Percentiles rank a stretch among this genome's conserved stretches.
Evolutionary conservation across 2,113 vertebrate genomes (phyloP).

Genomic region (Myotis brandtii): DNA sequence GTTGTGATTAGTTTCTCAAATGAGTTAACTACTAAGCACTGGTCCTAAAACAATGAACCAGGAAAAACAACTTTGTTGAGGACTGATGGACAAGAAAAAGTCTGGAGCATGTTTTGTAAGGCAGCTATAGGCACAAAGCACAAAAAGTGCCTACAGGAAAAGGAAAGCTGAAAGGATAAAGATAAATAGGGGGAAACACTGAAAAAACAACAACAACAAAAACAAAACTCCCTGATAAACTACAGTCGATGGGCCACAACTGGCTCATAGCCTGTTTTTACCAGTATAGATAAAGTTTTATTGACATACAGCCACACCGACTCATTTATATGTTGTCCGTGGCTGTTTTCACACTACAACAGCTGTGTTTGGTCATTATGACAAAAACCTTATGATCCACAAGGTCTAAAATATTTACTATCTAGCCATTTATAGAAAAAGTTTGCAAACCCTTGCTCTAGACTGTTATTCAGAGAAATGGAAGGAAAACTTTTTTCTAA

Average conservation of each 20-base stretch:
- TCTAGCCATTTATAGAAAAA: background rate
- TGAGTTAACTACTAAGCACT: slow-evolving; percentile 14
- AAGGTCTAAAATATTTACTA: background rate
- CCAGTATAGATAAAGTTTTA: background rate
- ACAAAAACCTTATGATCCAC: background rate
- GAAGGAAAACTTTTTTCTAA: background rate
- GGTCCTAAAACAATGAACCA: background rate
- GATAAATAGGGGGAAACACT: background rate
- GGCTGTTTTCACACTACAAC: background rate
- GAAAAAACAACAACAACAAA: background rate
- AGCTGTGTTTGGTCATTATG: background rate
- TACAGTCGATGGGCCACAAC: background rate
- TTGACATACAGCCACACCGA: background rate
- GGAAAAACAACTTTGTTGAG: background rate
- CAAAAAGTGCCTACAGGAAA: background rate
- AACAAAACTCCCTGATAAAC: background rate
- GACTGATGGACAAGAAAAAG: background rate
- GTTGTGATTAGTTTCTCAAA: background rate
- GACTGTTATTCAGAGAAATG: background rate
- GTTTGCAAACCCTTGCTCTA: background rate
- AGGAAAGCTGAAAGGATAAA: background rate
- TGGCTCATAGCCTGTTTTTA: background rate
- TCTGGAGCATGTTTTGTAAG: background rate
- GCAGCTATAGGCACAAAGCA: background rate
- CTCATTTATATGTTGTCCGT: background rate